Evolutionary conservation across 2,888 invertebrate genomes (phyloP), one percentile per base, ranked within the genome.

Genomic region (Drosophila differens): DNA sequence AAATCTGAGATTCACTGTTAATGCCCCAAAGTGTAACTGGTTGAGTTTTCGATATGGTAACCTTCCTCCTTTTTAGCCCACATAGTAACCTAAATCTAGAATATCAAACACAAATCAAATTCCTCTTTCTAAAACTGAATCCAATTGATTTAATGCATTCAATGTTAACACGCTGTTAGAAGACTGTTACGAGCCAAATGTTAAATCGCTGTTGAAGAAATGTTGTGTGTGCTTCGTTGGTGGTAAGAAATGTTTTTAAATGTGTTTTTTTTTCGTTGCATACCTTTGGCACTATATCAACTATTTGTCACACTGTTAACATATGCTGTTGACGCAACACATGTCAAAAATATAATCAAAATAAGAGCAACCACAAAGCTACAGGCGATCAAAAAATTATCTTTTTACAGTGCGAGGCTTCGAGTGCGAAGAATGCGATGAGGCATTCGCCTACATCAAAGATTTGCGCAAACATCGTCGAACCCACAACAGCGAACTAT

Each of bases 391-490:
- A 16, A 25, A 14, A 52, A 69, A 76, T 79, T 79, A 52, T 79
- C 60, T 81, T 82, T 55, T 91, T 91, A 35, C 92, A 91, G 92
- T 84, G 70, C 72, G 71, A 44, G 82, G 78, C 47, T 84, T 87
- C 79, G 79, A 87, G 71, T 91, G 92, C 76, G 84, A 89, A 58
- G 81, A 83, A 65, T 91, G 92, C 79, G 79, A 82, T 61, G 70
- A 71, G 58, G 64, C 75, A 52, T 91, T 91, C 79, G 74, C 64
- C 51, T 80, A 82, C 74, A 76, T 77, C 47, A 85, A 80, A 89
- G 91, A 91, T 57, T 79, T 90, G 62, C 91, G 89, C 67, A 90
- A 91, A 71, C 91, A 91, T 76, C 85, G 87, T 41, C 91, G 91
- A 74, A 85, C 68, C 65, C 91, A 91, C 75, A 90, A 81, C 65